Evolutionary conservation across 2,888 invertebrate genomes (phyloP).

Genomic region (Andrena fulva): DNA sequence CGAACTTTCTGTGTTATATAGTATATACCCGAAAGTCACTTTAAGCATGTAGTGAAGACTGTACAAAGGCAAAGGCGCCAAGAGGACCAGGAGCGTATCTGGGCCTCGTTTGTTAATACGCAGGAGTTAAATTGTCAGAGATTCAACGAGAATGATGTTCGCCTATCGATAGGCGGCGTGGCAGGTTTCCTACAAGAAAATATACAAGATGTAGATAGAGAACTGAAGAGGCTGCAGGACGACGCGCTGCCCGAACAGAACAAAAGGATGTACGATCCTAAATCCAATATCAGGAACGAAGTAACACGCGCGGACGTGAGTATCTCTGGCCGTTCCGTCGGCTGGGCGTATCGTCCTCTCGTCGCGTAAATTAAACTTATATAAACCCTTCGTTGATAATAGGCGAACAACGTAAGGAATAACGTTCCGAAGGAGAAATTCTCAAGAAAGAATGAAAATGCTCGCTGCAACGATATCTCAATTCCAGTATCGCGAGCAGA

Average conservation of each 20-base stretch:
- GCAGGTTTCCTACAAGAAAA: slow-evolving; percentile 64
- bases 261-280: slow-evolving; percentile 33
- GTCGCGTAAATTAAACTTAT: background rate
- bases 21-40: slow-evolving; percentile 79
- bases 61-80: slow-evolving; percentile 76
- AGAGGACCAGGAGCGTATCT: slow-evolving; percentile 77
- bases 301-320: slow-evolving; percentile 26
- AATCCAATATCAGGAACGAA: background rate
- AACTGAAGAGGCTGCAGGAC: slow-evolving; percentile 73
- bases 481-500: slow-evolving; percentile 50
- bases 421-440: slow-evolving; percentile 19
- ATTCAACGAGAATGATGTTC: slow-evolving; percentile 20
- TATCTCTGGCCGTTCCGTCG: background rate
- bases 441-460: slow-evolving; percentile 13
- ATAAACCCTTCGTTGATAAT: slow-evolving; percentile 15
- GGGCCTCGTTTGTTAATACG: slow-evolving; percentile 75
- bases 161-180: slow-evolving; percentile 23
- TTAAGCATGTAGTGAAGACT: slow-evolving; percentile 78
- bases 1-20: slow-evolving; percentile 54
- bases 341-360: background rate
- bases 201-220: slow-evolving; percentile 73
- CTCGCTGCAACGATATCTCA: slow-evolving; percentile 7
- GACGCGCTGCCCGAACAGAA: slow-evolving; percentile 60
- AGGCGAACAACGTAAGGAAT: slow-evolving; percentile 30
- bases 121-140: slow-evolving; percentile 59